Evolutionary conservation across 2,113 vertebrate genomes (phyloP), one percentile per base, ranked within the genome.

Genomic region (Brachyistius frenatus): DNA sequence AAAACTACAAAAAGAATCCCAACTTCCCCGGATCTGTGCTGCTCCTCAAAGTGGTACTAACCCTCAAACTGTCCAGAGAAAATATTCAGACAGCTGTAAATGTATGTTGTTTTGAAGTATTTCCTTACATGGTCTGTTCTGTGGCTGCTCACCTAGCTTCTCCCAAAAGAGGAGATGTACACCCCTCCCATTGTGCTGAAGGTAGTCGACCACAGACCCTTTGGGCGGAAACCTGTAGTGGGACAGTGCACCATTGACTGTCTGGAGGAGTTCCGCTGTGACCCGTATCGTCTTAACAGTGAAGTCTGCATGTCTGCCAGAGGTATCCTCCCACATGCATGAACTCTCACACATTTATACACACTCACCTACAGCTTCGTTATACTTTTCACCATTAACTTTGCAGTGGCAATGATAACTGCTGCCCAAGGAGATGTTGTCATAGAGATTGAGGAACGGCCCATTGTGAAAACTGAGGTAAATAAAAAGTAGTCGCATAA

Each of bases 131-230:
- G 7, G 1, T 0, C 5, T 46, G 11, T 49, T 62, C 30, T 83
- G 47, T 44, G 33, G 57, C 36, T 70, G 49, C 11, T 58, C 13
- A 16, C 16, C 5, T 54, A 99, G 98, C 95, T 96, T 80, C 88
- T 99, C 66, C 98, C 98, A 52, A 99, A 99, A 89, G 98, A 99
- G 62, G 98, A 99, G 78, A 81, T 98, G 73, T 99, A 99, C 88
- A 95, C 95, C 33, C 98, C 98, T n/a, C 97, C 98, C 1, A 95
- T 99, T n/a, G 95, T 98, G 82, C 93, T 99, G 86, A 99, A 99
- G 91, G 94, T 99, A 5, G 93, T 99, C 3, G 98, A 99, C 89
- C 97, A 99, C 89, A 93, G 98, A 52, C 97, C 96, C 0, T 99
- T 99, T 54, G 98, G 98, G 4, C 93, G 97, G 88, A 99, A 98